phyloP scores from a whole-genome alignment of 2,888 invertebrate genomes.

The Coelopa pilipes region DNA sequence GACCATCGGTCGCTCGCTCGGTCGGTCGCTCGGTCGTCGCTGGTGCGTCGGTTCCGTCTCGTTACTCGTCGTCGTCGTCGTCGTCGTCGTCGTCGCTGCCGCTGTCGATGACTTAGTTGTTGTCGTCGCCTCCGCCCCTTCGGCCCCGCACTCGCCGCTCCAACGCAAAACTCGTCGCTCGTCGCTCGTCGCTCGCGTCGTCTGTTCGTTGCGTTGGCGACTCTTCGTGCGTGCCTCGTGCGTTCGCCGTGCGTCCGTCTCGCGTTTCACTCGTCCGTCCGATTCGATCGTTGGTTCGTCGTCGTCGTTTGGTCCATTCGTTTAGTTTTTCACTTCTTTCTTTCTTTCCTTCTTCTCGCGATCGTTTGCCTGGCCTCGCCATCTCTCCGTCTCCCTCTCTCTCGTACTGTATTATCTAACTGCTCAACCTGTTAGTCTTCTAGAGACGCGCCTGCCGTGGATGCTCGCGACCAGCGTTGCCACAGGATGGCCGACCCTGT shows the following conservation, averaged over 20 bases:
- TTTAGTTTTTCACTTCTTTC: background rate
- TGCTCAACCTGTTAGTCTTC: background rate
- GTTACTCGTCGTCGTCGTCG: background rate
- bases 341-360: background rate
- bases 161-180: background rate
- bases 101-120: too few relatives aligned
- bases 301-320: conserved; percentile 20
- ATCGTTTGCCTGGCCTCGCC: background rate
- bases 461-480: background rate
- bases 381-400: background rate
- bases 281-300: background rate
- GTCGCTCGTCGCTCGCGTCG: background rate
- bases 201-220: background rate
- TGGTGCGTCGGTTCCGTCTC: conserved; percentile 1
- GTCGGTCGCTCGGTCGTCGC: conserved; percentile 2
- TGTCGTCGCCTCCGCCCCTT: too few relatives aligned
- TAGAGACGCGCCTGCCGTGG: background rate
- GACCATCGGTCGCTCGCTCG: conserved; percentile 13
- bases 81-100: background rate
- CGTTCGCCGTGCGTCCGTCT: background rate
- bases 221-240: background rate
- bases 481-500: too few relatives aligned
- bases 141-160: background rate
- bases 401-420: background rate
- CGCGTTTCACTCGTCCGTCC: background rate